Evolutionary conservation across 30 jellyfish, hydroid and myxozoan genomes (phyloP), one percentile per base, ranked within the genome.

Genomic region (Pelagia noctiluca): DNA sequence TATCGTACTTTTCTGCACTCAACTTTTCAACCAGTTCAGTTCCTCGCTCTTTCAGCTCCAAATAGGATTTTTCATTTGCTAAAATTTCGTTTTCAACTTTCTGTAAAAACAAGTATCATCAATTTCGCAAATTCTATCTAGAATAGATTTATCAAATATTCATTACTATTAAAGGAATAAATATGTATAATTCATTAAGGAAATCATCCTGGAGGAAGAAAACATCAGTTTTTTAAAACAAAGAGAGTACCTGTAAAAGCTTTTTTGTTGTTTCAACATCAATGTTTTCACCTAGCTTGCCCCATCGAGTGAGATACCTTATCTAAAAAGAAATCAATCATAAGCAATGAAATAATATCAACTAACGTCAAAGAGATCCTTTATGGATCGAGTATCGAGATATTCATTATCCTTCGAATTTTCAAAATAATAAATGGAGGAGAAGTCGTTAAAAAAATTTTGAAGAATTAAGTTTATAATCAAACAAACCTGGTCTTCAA

Each of bases 61-160:
- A 30, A 76, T 81, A 81, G 16, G 75, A 67, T 2, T 81, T 67
- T 50, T 81, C 91, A 48, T 81, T 81, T 29, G 91, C 91, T 10
- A 84, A 66, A 19, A 81, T 81, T 71, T 81, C 91, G 25, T 50
- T 53, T 18, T 46, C 50, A 1, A 52, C 70, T 30, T 47, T 48
- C 85, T 73, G 32, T n/a, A 72, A 29, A 18, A 1, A 48, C 5
- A 72, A 38, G 21, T 8, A 22, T n/a, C 3, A 2, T 8, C 4
- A 36, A 36, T 8, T 46, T 1, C 32, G 29, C 50, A 73, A 53
- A 30, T 57, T n/a, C 30, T 31, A 73, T 42, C 57, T 42, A 16
- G 16, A 42, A 42, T 42, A 16, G 57, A 8, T 42, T 42, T 35
- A 42, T 42, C 32, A 16, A 31, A 25, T 21, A 22, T 64, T 8